Base-by-base conservation (phyloP, 2,888 invertebrate species). In the Drosophila kuntzei region DNA sequence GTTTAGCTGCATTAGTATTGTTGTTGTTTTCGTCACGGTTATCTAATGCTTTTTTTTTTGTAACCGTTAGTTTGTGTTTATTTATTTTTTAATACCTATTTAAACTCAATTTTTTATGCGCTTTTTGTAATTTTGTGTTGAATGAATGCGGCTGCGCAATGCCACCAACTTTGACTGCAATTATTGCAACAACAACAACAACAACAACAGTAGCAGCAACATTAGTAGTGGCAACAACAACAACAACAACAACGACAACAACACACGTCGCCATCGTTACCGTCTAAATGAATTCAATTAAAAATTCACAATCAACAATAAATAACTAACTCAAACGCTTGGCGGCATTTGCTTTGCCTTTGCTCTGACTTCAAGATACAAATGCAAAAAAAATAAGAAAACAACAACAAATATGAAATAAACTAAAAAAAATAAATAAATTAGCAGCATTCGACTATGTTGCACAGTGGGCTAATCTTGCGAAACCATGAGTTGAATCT, bases 291-390 rank as follows among this genome's bases (percentile, higher is more conserved):
- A 81, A 87, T 83, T 87, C 79, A 86, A 85, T 87, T 85, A 85
- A 85, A 84, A 85, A 87, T 76, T 64, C 79, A 76, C 80, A 77
- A 74, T 77, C 68, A 69, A 79, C 74, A 72, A 81, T 84, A 87
- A 87, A 84, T 80, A 80, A 80, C 67, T 39, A 53, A 71, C 65
- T 51, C 61, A 41, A 71, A 27, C 50, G 71, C 57, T 74, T 58
- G 71, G 81, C 79, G 68, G 68, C 79, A 70, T 83, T 84, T 59
- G 44, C 55, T 60, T 73, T 77, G 66, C 54, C 49, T 70, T 71
- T 39, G 53, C 57, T 54, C 53, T 46, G 50, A 72, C 67, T 70
- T 77, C 64, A 47, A 64, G 47, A 64, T 60, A 75, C 49, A 53
- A 76, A 71, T 71, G 71, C 57, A 68, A 71, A 75, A 74, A 59